Evolutionary conservation across 2,888 invertebrate genomes (phyloP).

Genomic region (Melanchra persicariae): DNA sequence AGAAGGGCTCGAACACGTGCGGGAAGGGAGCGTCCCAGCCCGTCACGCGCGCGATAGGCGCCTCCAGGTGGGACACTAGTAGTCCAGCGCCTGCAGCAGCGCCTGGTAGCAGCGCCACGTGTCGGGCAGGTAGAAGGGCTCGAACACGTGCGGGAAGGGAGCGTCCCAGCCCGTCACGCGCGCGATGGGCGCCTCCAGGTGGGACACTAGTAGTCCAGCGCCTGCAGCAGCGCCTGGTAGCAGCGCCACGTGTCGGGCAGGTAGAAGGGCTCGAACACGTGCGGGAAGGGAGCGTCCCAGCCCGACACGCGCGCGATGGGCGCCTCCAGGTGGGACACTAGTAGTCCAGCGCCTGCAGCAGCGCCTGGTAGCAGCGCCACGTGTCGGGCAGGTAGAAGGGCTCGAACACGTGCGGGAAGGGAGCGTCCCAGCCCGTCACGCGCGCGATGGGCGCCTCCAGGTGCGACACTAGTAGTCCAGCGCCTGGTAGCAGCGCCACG

Average conservation of each 20-base stretch:
- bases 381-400: too few species aligned
- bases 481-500: too few species aligned
- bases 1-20: slow-evolving; percentile 98
- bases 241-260: slow-evolving; percentile 98
- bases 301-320: slow-evolving; percentile 97
- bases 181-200: slow-evolving; percentile 97
- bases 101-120: slow-evolving; percentile 97
- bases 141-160: slow-evolving; percentile 99
- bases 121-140: slow-evolving; percentile 98
- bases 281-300: slow-evolving; percentile 99
- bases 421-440: too few species aligned
- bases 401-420: too few species aligned
- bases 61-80: slow-evolving; percentile 92
- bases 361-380: too few species aligned
- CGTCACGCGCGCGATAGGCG: slow-evolving; percentile 96
- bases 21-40: slow-evolving; percentile 99
- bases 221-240: slow-evolving; percentile 94
- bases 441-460: too few species aligned
- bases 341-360: too few species aligned
- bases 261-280: slow-evolving; percentile 98
- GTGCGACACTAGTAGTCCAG: too few species aligned
- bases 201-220: slow-evolving; percentile 92
- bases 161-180: slow-evolving; percentile 99
- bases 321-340: too few species aligned
- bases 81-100: slow-evolving; percentile 94